Base-by-base conservation (phyloP, 2,888 invertebrate species). In the Onthophagus sagittarius region DNA sequence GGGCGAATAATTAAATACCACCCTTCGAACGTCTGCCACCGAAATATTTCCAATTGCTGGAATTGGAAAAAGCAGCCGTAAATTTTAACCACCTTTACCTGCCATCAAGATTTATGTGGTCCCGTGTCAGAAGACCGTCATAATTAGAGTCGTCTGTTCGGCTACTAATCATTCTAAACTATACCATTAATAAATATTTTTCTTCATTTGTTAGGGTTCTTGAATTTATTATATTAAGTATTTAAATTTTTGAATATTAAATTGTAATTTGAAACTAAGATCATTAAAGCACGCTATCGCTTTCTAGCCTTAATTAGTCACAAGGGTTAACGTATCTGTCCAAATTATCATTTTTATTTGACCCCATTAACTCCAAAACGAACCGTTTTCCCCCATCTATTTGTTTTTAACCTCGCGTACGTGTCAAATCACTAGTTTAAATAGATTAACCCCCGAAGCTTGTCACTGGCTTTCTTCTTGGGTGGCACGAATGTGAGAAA, bases 1-100 rank as follows among this genome's bases (percentile, higher is more conserved):
- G 9, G 63, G 67, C 14, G 69, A 71, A 73, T 73, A 65, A 73
- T 73, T 73, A 73, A 73, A 71, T 67, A 62, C 71, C 69, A 32
- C 69, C 23, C 13, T 11, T 15, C 67, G 67, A 39, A 23, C 33
- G 15, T 23, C 31, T 67, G 23, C 23, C 23, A n/a, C 67, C 67
- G 67, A 67, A 31, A 23, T 67, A n/a, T 67, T 65, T 67, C 32
- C 39, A 53, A 53, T 53, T 53, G 39, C 39, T 23, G 31, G 23
- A 67, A 67, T 67, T 67, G 67, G 67, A 67, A 65, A 67, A 31
- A 67, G 67, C 67, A n/a, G 64, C 14, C 64, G 23, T 67, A 67
- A 23, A 67, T 67, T 67, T 67, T 67, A 53, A 23, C 39, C 39
- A 9, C 11, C 39, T 11, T 53, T 53, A 53, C 39, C 67, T 15